phyloP scores from a whole-genome alignment of 2,888 invertebrate genomes.

The Macropis europaea region DNA sequence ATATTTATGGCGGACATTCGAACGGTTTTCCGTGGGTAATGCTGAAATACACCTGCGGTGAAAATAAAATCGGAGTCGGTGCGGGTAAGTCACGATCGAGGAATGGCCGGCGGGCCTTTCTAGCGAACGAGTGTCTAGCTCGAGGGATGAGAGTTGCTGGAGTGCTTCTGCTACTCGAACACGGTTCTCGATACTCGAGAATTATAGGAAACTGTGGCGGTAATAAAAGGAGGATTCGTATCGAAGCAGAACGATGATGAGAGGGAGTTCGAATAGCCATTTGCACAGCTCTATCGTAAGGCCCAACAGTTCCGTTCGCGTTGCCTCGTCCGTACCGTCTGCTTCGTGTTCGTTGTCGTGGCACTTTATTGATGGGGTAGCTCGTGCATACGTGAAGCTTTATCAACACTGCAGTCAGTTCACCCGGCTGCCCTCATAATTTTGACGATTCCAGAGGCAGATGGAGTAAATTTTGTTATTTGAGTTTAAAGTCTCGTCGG shows the following conservation, averaged over 20 bases:
- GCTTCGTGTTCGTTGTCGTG: no score
- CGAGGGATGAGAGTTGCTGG: neutral
- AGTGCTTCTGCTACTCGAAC: neutral
- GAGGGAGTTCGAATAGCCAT: neutral
- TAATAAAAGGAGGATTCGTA: neutral
- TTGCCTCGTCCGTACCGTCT: neutral
- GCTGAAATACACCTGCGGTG: slow-evolving; percentile 35
- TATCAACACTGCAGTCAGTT: no score
- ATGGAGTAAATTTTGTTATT: no score
- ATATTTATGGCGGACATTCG: slow-evolving; percentile 14
- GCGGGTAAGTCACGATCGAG: slow-evolving; percentile 6
- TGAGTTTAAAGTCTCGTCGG: no score
- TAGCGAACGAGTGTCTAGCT: neutral
- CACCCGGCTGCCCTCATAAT: no score
- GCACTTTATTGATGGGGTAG: no score
- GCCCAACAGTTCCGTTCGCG: neutral
- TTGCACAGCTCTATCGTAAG: neutral
- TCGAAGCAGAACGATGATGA: neutral
- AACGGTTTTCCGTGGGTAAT: slow-evolving; percentile 7
- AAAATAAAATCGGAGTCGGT: slow-evolving; percentile 40
- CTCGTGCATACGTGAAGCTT: no score
- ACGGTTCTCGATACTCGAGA: neutral
- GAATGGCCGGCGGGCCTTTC: slow-evolving; percentile 1
- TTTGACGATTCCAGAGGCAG: no score
- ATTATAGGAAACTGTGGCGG: neutral